Evolutionary conservation across 2,888 invertebrate genomes (phyloP).

Genomic region (Apotomis capreana): DNA sequence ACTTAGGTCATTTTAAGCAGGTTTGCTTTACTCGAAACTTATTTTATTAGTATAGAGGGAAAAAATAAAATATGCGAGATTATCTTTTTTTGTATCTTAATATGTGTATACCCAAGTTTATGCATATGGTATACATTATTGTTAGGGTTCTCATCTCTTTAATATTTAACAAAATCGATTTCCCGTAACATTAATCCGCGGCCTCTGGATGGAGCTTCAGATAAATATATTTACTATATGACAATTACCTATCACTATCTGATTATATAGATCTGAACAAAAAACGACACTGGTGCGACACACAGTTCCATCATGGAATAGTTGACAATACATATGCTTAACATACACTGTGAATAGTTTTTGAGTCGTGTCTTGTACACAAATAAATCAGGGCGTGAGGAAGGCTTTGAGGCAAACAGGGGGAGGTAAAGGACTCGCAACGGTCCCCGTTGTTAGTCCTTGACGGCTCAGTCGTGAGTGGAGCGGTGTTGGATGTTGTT

Average conservation of each 20-base stretch:
- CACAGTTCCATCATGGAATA: slow-evolving; percentile 60
- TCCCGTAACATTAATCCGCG: slow-evolving; percentile 45
- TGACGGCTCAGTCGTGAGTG: slow-evolving; percentile 13
- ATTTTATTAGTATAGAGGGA: slow-evolving; percentile 16
- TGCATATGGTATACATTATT: slow-evolving; percentile 10
- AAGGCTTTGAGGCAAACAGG: slow-evolving; percentile 78
- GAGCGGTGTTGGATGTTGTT: slow-evolving; percentile 56
- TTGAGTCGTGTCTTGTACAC: slow-evolving; percentile 75
- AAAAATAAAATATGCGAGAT: slow-evolving; percentile 11
- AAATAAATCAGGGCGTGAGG: slow-evolving; percentile 78
- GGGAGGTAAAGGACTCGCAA: slow-evolving; percentile 76
- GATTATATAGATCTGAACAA: slow-evolving; percentile 47
- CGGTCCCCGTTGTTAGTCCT: slow-evolving; percentile 48
- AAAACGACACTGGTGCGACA: slow-evolving; percentile 72
- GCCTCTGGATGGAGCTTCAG: slow-evolving; percentile 63
- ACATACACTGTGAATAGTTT: slow-evolving; percentile 80
- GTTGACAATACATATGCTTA: slow-evolving; percentile 71
- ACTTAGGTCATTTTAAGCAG: slow-evolving; percentile 19
- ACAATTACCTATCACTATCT: slow-evolving; percentile 43
- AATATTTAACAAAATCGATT: slow-evolving; percentile 9
- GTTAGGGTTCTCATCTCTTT: slow-evolving; percentile 12
- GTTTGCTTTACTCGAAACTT: neutral
- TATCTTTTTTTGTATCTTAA: neutral
- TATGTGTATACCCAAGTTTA: slow-evolving; percentile 15
- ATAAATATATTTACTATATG: slow-evolving; percentile 49